These are phyloP conservation scores for Rhabdophis nuchalis DNA, from an alignment of 2,797 vertebrate genomes.

Conservation along the genomic window DNA sequence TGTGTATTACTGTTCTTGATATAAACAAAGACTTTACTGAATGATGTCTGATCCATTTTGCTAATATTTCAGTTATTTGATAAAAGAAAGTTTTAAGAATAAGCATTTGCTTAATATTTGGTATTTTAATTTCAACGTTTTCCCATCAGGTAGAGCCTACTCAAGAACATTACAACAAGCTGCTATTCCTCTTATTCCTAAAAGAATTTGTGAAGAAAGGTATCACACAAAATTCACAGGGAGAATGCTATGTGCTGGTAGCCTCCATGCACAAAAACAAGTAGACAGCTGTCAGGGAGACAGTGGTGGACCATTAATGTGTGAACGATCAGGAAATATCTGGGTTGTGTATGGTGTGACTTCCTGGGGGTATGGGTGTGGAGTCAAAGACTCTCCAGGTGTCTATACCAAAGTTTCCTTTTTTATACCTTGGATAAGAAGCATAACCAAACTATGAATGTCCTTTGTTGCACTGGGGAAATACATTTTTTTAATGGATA, in stretches of 20 bases:
- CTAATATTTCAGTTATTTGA: neutral
- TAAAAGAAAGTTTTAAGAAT: neutral
- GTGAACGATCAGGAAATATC: constrained; percentile 78
- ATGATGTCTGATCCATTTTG: neutral
- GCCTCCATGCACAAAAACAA: constrained; percentile 70
- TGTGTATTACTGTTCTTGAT: neutral
- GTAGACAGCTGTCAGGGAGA: constrained; percentile 97
- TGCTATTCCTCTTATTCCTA: constrained; percentile 83
- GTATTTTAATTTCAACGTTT: neutral
- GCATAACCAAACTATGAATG: constrained; percentile 74
- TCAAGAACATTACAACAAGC: constrained; percentile 96
- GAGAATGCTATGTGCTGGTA: constrained; percentile 95
- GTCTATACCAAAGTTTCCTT: constrained; percentile 95
- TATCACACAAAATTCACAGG: constrained; percentile 86
- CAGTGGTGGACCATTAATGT: constrained; percentile 93
- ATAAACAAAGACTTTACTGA: neutral
- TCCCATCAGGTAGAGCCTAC: constrained; percentile 82
- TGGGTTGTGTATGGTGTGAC: constrained; percentile 97
- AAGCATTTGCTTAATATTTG: neutral
- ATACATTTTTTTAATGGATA: neutral
- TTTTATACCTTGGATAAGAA: constrained; percentile 91
- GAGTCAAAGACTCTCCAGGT: constrained; percentile 87
- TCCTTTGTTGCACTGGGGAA: neutral
- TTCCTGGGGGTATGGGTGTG: constrained; percentile 94
- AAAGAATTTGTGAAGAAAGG: constrained; percentile 82